Evolutionary conservation across 2,113 vertebrate genomes (phyloP).

Genomic region (Bubo blakistoni): DNA sequence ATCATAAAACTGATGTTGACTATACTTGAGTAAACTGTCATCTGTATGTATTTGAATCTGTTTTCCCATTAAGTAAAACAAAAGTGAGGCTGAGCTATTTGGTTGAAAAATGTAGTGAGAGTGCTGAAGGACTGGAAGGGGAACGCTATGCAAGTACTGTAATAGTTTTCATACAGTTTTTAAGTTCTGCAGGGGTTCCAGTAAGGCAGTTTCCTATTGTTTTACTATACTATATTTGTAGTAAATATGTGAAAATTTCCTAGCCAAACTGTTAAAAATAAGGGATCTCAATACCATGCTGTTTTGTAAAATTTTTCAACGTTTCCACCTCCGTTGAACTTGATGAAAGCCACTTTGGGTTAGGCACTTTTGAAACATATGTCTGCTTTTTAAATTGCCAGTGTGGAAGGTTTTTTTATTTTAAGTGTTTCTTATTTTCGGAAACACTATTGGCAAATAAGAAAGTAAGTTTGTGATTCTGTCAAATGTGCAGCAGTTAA

Average conservation of each 20-base stretch:
- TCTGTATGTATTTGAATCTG: neutral
- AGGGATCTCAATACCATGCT: neutral
- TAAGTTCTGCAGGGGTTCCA: neutral
- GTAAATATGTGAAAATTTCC: neutral
- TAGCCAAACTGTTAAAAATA: neutral
- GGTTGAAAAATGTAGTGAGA: neutral
- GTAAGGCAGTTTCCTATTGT: neutral
- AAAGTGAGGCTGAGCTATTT: neutral
- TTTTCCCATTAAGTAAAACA: neutral
- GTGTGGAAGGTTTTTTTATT: neutral
- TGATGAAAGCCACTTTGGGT: neutral
- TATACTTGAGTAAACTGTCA: neutral
- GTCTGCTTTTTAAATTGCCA: neutral
- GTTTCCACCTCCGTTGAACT: neutral
- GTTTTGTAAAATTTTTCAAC: neutral
- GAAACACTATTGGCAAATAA: neutral
- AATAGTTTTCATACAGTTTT: neutral
- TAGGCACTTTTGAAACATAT: neutral
- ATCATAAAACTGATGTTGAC: neutral
- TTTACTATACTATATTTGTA: neutral
- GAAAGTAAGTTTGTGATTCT: neutral
- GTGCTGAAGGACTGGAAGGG: neutral
- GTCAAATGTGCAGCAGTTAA: neutral
- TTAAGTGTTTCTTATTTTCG: neutral
- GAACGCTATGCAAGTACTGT: neutral